phyloP scores from a whole-genome alignment of 2,888 invertebrate genomes.

The Mythimna pallens region DNA sequence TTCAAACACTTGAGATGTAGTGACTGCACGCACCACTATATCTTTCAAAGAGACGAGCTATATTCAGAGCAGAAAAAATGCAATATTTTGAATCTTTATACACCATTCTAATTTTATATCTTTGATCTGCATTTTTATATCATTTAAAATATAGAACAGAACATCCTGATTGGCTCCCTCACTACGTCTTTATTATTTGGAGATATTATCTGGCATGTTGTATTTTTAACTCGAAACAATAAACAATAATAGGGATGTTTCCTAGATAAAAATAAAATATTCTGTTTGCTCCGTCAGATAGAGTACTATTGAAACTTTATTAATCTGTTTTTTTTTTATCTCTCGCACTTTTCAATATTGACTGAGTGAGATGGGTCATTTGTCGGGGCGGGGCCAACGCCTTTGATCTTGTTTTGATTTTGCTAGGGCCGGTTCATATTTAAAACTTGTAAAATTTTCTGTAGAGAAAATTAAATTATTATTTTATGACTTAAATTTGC shows the following conservation, averaged over 20 bases:
- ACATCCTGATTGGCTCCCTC: background rate
- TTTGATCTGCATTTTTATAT: background rate
- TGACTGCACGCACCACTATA: slow-evolving; percentile 10
- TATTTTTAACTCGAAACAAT: background rate
- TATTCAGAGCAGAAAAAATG: background rate
- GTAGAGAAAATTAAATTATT: too few species aligned
- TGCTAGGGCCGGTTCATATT: too few species aligned
- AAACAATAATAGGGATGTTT: background rate
- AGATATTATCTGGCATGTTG: background rate
- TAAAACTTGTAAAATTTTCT: too few species aligned
- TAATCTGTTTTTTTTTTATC: too few species aligned
- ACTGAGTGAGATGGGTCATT: too few species aligned
- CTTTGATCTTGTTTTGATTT: too few species aligned
- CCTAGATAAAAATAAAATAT: background rate
- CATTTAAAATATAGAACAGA: background rate
- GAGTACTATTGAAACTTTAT: background rate
- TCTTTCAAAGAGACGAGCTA: slow-evolving; percentile 29
- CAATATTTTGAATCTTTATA: background rate
- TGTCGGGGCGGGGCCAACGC: too few species aligned
- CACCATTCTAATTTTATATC: background rate
- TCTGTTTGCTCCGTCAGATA: background rate
- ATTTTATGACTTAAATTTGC: too few species aligned
- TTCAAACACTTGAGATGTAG: background rate
- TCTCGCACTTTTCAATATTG: too few species aligned
- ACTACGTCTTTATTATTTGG: too few species aligned